Evolutionary conservation across 2,113 vertebrate genomes (phyloP).

Genomic region (Ciconia maguari): DNA sequence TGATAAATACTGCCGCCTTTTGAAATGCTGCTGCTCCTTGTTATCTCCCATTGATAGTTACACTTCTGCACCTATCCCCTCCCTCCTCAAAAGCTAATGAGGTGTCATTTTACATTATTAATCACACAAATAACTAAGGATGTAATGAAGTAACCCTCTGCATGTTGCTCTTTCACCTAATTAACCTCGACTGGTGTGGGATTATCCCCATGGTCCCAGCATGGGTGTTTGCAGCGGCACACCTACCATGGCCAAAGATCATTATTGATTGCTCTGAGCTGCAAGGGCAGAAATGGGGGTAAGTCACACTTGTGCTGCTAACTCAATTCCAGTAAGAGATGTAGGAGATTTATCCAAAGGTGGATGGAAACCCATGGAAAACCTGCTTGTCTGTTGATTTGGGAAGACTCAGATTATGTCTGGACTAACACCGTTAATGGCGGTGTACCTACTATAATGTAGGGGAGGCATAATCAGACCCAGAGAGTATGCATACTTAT

Average conservation of each 20-base stretch:
- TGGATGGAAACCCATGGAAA: not conserved
- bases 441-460: rapidly evolving
- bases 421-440: not conserved
- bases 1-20: not conserved
- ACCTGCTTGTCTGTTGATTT: not conserved
- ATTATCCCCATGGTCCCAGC: not conserved
- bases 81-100: not conserved
- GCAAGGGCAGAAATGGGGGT: not conserved
- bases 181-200: not conserved
- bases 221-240: not conserved
- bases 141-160: not conserved
- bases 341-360: not conserved
- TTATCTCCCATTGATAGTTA: not conserved
- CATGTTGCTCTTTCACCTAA: not conserved
- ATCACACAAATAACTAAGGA: not conserved
- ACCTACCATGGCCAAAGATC: not conserved
- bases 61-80: not conserved
- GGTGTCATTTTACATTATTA: not conserved
- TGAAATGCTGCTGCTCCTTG: not conserved
- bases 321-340: not conserved
- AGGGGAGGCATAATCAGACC: no score
- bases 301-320: not conserved
- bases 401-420: not conserved
- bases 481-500: not conserved
- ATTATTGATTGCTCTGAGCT: not conserved